A percentile compares a stretch with the other conserved stretches of the same genome.
These are phyloP conservation scores for Oxyscelio sp. DNA, from an alignment of 2,888 invertebrate species.

Conservation along the genomic window DNA sequence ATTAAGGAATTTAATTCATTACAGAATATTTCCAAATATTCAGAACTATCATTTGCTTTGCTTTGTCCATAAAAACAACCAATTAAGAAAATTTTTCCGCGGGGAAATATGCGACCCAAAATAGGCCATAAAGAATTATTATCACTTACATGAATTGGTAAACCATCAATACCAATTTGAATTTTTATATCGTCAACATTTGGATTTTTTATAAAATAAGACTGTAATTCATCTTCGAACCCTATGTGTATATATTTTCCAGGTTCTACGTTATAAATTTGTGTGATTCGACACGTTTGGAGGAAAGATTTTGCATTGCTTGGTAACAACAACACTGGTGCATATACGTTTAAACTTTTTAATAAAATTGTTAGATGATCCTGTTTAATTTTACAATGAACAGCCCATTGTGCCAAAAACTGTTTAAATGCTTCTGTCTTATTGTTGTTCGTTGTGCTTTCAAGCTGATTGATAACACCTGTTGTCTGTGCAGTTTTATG, in stretches of 20 bases:
- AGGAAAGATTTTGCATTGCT: neutral
- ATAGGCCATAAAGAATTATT: slow-evolving; percentile 9
- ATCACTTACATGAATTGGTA: slow-evolving; percentile 6
- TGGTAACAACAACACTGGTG: neutral
- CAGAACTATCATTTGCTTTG: slow-evolving; percentile 1
- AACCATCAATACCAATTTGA: slow-evolving; percentile 26
- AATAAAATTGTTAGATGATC: neutral
- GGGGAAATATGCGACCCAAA: slow-evolving; percentile 5
- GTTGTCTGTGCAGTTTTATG: no score
- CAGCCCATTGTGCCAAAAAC: slow-evolving; percentile 9
- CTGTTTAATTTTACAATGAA: slow-evolving; percentile 18
- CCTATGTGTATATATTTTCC: slow-evolving; percentile 23
- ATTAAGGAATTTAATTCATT: slow-evolving; percentile 2
- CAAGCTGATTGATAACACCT: no score
- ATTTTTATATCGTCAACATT: neutral
- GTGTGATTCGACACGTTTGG: neutral
- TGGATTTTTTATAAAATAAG: slow-evolving; percentile 1
- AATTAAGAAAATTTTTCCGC: neutral
- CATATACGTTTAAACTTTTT: neutral
- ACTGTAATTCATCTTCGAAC: neutral
- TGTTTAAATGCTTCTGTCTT: no score
- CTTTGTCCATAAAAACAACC: slow-evolving; percentile 14
- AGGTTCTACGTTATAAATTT: neutral
- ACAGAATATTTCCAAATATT: slow-evolving; percentile 27
- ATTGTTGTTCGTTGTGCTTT: no score